These are phyloP conservation scores for Oscheius myriophilus DNA, from an alignment of 2,888 invertebrate species.

Conservation along the genomic window DNA sequence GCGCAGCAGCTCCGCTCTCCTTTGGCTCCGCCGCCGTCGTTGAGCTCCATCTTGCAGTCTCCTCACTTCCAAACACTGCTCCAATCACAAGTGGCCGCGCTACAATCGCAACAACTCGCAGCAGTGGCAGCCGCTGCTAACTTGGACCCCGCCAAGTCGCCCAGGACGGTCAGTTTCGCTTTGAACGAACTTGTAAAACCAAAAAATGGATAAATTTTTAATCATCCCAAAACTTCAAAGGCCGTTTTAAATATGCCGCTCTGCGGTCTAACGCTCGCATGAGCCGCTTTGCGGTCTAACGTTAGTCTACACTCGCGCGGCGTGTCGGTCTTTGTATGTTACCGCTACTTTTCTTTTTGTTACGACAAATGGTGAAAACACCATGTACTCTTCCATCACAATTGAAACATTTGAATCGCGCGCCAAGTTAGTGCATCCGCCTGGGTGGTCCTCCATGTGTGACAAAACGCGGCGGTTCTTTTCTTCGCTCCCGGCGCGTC, in stretches of 20 bases:
- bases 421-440: too few species aligned
- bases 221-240: too few species aligned
- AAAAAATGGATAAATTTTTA: background rate
- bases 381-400: too few species aligned
- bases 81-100: constrained; percentile 45
- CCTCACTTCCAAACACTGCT: constrained; percentile 48
- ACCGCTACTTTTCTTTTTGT: too few species aligned
- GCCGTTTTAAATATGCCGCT: too few species aligned
- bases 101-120: constrained; percentile 33
- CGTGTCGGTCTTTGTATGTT: too few species aligned
- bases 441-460: too few species aligned
- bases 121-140: constrained; percentile 4
- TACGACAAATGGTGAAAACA: too few species aligned
- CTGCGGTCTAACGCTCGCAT: too few species aligned
- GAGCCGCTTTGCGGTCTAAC: too few species aligned
- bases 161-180: constrained; percentile 21
- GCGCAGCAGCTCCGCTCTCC: constrained; percentile 39
- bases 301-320: too few species aligned
- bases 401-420: too few species aligned
- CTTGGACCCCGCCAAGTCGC: constrained; percentile 25
- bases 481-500: background rate
- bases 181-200: background rate
- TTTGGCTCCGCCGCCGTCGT: constrained; percentile 16
- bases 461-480: background rate
- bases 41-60: constrained; percentile 37